These are phyloP conservation scores for Bembecia ichneumoniformis DNA, from an alignment of 2,888 invertebrate species.

Conservation along the genomic window DNA sequence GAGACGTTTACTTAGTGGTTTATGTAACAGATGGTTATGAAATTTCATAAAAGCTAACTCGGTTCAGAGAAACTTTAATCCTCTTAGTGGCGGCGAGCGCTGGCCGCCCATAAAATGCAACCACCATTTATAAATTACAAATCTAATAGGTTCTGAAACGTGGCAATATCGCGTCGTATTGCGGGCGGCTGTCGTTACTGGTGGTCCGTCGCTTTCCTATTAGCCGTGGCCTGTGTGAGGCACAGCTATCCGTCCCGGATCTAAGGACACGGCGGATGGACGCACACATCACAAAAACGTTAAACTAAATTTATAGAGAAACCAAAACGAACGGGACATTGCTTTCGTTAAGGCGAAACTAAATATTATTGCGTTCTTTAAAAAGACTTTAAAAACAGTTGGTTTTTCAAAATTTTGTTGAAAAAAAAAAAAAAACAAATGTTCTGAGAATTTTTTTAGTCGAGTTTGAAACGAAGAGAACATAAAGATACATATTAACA, in stretches of 20 bases:
- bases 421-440: too few species aligned
- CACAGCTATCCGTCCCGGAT: constrained; percentile 19
- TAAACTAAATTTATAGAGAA: not conserved
- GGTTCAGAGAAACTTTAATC: not conserved
- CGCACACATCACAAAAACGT: constrained; percentile 10
- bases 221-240: constrained; percentile 11
- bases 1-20: not conserved
- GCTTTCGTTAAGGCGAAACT: too few species aligned
- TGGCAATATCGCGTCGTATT: constrained; percentile 5
- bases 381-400: too few species aligned
- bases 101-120: constrained; percentile 29
- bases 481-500: too few species aligned
- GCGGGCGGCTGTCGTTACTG: constrained; percentile 14
- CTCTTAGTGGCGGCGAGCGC: not conserved
- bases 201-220: constrained; percentile 23
- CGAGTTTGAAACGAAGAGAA: too few species aligned
- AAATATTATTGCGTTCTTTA: too few species aligned
- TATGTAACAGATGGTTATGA: not conserved
- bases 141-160: constrained; percentile 23
- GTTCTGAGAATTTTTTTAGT: too few species aligned
- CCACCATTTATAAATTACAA: constrained; percentile 36
- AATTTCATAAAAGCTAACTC: not conserved
- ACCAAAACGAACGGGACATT: too few species aligned
- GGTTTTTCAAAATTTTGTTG: too few species aligned
- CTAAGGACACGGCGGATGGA: constrained; percentile 7